A percentile compares a stretch with the other conserved stretches of the same genome.
Conservation (phyloP, 2,888 invertebrate genomes). For the Drosophila birchii region DNA sequence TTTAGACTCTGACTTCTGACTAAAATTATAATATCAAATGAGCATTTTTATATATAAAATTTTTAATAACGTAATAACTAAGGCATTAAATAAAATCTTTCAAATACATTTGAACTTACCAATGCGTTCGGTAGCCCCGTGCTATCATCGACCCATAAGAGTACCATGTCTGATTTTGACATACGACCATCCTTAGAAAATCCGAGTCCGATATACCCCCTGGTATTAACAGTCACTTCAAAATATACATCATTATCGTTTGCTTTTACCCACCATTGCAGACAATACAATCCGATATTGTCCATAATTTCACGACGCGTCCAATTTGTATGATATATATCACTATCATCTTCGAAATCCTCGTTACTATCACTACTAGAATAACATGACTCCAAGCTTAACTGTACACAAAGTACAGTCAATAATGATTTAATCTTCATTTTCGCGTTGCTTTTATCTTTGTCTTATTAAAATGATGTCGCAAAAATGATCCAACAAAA, state of each 20-base stretch:
- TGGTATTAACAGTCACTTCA: constrained; percentile 91
- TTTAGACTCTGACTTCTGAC: background rate
- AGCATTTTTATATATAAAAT: background rate
- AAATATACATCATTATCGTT: constrained; percentile 90
- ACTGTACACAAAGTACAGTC: constrained; percentile 12
- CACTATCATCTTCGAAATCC: constrained; percentile 14
- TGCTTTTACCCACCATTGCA: constrained; percentile 89
- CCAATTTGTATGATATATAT: constrained; percentile 80
- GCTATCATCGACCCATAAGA: constrained; percentile 93
- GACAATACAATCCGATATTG: constrained; percentile 83
- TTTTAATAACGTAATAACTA: background rate
- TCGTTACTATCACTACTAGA: background rate
- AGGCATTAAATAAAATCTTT: background rate
- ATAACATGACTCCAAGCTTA: background rate
- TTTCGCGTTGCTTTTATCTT: background rate
- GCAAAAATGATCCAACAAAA: accelerated
- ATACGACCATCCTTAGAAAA: constrained; percentile 91
- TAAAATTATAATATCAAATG: background rate
- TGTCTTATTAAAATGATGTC: too few species aligned
- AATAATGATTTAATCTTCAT: background rate
- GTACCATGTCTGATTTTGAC: constrained; percentile 93
- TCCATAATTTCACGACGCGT: constrained; percentile 84
- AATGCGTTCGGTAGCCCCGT: constrained; percentile 88
- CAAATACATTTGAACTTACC: constrained; percentile 86
- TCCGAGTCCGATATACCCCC: constrained; percentile 94